These are phyloP conservation scores for Telmatherina bonti DNA, from an alignment of 2,797 vertebrate species.

Conservation along the genomic window DNA sequence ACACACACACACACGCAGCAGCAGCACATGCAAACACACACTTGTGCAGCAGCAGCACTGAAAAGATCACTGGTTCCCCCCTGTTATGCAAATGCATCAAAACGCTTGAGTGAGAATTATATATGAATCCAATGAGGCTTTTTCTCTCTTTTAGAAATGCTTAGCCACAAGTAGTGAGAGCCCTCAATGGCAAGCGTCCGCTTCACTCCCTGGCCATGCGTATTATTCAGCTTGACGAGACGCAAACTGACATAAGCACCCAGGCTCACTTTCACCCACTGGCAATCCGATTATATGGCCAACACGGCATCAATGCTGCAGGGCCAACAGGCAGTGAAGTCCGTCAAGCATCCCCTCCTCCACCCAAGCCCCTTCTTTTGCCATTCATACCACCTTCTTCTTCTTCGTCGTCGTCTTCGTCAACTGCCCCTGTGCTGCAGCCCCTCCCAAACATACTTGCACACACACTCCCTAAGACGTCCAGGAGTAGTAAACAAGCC, in stretches of 20 bases:
- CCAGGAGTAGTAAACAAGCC: slow-evolving; percentile 53
- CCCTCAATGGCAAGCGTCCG: slow-evolving; percentile 81
- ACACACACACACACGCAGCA: slow-evolving; percentile 57
- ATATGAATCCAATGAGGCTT: slow-evolving; percentile 95
- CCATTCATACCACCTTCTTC: slow-evolving; percentile 87
- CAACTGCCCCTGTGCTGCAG: slow-evolving; percentile 78
- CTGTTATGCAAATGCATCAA: slow-evolving; percentile 88
- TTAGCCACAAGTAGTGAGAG: slow-evolving; percentile 84
- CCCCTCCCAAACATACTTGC: slow-evolving; percentile 64
- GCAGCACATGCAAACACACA: slow-evolving; percentile 67
- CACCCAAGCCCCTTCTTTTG: slow-evolving; percentile 84
- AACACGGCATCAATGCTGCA: slow-evolving; percentile 90
- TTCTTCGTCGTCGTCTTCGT: slow-evolving; percentile 42
- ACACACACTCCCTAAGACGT: slow-evolving; percentile 51
- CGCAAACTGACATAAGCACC: slow-evolving; percentile 98
- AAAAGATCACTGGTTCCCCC: slow-evolving; percentile 81
- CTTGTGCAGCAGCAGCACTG: slow-evolving; percentile 70
- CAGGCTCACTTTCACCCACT: slow-evolving; percentile 91
- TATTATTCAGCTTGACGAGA: slow-evolving; percentile 94
- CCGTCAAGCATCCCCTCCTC: slow-evolving; percentile 87
- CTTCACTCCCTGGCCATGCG: slow-evolving; percentile 87
- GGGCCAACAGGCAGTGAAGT: slow-evolving; percentile 89
- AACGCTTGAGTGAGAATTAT: slow-evolving; percentile 95
- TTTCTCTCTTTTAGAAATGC: slow-evolving; percentile 86
- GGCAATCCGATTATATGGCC: slow-evolving; percentile 96